Percentiles rank a stretch among this genome's conserved stretches.
Evolutionary conservation across 2,113 vertebrate genomes (phyloP).

Genomic region (Pomatostomus ruficeps): DNA sequence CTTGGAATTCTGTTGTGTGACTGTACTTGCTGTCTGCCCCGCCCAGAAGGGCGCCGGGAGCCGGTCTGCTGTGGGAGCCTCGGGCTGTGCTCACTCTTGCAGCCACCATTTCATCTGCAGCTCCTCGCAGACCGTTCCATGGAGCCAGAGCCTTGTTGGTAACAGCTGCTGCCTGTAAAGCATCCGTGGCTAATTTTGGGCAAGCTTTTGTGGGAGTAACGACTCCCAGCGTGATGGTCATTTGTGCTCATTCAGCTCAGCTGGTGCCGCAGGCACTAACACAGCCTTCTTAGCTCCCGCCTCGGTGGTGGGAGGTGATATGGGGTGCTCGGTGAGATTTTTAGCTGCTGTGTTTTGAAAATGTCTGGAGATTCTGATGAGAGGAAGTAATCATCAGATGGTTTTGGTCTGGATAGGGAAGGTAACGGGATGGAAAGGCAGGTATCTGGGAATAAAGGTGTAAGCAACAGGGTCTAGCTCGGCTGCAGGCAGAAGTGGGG

Average conservation of each 20-base stretch:
- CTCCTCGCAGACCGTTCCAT: fast-evolving
- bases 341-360: background rate
- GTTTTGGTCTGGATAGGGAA: background rate
- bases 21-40: background rate
- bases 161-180: background rate
- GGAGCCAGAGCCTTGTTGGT: fast-evolving
- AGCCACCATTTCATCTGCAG: background rate
- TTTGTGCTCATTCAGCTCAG: background rate
- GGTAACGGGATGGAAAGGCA: background rate
- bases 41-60: background rate
- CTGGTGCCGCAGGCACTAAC: background rate
- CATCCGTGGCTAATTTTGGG: background rate
- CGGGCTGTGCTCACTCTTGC: background rate
- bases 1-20: background rate
- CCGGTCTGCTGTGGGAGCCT: fast-evolving
- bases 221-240: background rate
- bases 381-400: background rate
- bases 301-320: background rate
- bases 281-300: background rate
- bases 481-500: too few relatives aligned
- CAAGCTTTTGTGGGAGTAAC: background rate
- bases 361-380: background rate
- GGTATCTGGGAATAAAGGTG: background rate
- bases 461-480: fast-evolving
- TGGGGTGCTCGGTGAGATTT: background rate